Evolutionary conservation across 1,140 invertebrate genomes (phyloP), one percentile per base, ranked within the genome.

Genomic region (Zelostemma sp.): DNA sequence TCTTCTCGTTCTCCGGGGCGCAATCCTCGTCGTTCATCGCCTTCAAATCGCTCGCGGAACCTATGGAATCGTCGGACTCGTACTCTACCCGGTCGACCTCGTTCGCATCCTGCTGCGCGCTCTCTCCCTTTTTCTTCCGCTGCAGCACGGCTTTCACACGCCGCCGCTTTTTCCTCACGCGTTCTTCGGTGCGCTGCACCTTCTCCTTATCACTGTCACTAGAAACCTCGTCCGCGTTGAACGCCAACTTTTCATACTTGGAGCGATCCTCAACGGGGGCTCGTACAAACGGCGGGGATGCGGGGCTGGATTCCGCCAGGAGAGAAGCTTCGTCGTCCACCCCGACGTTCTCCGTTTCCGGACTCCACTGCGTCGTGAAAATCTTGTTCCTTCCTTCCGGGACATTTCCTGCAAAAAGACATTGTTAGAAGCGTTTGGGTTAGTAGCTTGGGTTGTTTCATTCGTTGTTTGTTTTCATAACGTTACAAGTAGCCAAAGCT

Each of bases 241-340:
- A 87, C 1, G 88, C 87, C n/a, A 93, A 79, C 74, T 93, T 93
- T 68, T 93, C 92, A 72, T 93, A 93, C 68, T 93, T 93, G n/a
- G 91, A 92, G 9, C 91, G 85, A 80, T 93, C 91, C 68, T 93
- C 91, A 0, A 90, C 65, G 0, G 91, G 91, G 0, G 89, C 86
- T 63, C 88, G 88, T 0, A 90, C 88, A 72, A 91, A 92, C 0
- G 85, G 85, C 1, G 87, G 86, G 6, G 87, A 87, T 1, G 77
- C 76, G 0, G 85, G 75, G 66, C 71, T 79, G 12, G 78, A 68
- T 33, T 84, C 80, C 0, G 73, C 71, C 1, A 81, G 51, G 11
- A 83, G 58, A 0, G 73, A 77, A 2, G 75, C 76, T 12, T 82
- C 81, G 6, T 85, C 81, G 33, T 83, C 77, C 11, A 71, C 63